These are phyloP conservation scores for Oppia nitens DNA, from an alignment of 1,140 invertebrate species.

Conservation along the genomic window DNA sequence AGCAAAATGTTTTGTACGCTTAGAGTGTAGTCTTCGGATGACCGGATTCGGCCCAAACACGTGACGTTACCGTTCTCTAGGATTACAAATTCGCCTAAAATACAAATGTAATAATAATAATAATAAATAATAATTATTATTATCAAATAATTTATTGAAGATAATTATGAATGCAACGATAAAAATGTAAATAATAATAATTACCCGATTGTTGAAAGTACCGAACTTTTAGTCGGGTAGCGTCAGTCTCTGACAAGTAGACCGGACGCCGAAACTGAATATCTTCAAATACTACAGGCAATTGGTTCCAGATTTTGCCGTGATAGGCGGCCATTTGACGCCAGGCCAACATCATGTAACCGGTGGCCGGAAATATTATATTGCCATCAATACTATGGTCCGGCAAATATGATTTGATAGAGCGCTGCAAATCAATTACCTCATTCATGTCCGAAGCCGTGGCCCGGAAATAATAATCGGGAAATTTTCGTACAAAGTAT, in stretches of 20 bases:
- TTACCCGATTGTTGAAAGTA: no score
- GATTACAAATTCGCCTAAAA: conserved; percentile 79
- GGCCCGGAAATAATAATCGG: conserved; percentile 16
- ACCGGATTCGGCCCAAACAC: conserved; percentile 48
- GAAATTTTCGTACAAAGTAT: conserved; percentile 56
- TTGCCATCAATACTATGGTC: conserved; percentile 87
- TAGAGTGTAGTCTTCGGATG: conserved; percentile 19
- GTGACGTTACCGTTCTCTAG: conserved; percentile 64
- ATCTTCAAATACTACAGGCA: conserved; percentile 65
- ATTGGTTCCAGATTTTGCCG: conserved; percentile 59
- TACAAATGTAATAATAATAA: no score
- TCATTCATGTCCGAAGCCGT: conserved; percentile 52
- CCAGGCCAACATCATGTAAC: conserved; percentile 75
- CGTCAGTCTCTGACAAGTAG: conserved; percentile 44
- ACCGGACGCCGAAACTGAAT: conserved; percentile 76
- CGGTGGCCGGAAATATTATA: conserved; percentile 83
- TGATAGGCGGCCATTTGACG: conserved; percentile 75
- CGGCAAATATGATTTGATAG: conserved; percentile 52
- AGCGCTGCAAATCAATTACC: conserved; percentile 57
- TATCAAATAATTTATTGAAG: no score
- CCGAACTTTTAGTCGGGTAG: conserved; percentile 10
- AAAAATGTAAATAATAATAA: no score
- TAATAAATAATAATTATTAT: no score
- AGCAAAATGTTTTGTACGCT: background rate
- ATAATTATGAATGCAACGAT: no score